These are phyloP conservation scores for Orchestia grillus DNA, from an alignment of 1,140 invertebrate genomes.

Conservation along the genomic window DNA sequence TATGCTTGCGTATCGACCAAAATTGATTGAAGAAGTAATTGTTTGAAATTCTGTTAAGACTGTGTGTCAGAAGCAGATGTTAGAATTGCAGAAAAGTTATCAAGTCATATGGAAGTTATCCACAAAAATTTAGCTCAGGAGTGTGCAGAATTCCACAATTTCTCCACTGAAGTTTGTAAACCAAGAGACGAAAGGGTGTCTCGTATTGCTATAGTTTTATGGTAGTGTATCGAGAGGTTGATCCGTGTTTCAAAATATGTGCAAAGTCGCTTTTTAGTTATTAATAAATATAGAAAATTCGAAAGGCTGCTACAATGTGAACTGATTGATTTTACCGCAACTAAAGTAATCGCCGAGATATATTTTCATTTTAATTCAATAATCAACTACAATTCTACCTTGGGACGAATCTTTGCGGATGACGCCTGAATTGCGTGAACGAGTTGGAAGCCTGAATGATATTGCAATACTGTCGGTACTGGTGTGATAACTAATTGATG, in stretches of 20 bases:
- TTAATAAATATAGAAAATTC: too few species aligned
- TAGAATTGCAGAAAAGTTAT: background rate
- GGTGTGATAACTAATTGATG: background rate
- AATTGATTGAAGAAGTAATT: background rate
- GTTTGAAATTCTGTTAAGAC: background rate
- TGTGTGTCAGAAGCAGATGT: background rate
- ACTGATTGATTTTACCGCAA: background rate
- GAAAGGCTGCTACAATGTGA: too few species aligned
- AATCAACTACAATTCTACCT: background rate
- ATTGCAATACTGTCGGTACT: background rate
- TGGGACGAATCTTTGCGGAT: background rate
- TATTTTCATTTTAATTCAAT: background rate
- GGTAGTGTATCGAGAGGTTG: background rate
- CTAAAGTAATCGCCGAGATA: background rate
- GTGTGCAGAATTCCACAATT: background rate
- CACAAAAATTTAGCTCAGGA: background rate
- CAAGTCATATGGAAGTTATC: background rate
- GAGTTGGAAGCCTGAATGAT: background rate
- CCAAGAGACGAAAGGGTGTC: background rate
- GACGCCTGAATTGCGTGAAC: background rate
- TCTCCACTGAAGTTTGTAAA: background rate
- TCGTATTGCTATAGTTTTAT: background rate
- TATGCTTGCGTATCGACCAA: background rate
- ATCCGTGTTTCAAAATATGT: background rate
- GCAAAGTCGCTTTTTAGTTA: too few species aligned